Conservation (phyloP, 2,888 invertebrate genomes). For the Calameuta idolon region DNA sequence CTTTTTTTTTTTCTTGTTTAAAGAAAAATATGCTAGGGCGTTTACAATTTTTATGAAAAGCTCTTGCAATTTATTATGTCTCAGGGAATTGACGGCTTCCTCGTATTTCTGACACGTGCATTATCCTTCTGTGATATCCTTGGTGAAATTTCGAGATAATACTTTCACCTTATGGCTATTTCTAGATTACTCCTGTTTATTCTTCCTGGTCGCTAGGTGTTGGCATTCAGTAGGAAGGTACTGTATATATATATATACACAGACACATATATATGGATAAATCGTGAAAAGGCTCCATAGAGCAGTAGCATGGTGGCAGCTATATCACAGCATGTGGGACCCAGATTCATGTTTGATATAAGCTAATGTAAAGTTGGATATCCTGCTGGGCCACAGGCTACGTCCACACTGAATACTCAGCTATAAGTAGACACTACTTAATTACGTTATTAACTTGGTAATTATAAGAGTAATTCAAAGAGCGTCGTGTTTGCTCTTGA, state of each 20-base stretch:
- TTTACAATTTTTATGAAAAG: not conserved
- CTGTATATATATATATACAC: not conserved
- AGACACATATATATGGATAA: not conserved
- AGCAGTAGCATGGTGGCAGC: not conserved
- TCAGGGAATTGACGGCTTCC: not conserved
- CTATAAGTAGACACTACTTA: conserved; percentile 20
- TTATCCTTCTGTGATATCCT: not conserved
- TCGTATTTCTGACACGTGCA: not conserved
- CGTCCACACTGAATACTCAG: conserved; percentile 13
- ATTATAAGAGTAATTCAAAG: conserved; percentile 11
- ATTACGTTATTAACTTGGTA: conserved; percentile 21
- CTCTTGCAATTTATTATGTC: not conserved
- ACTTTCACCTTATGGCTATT: not conserved
- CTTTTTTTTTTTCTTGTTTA: not conserved
- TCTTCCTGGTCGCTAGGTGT: not conserved
- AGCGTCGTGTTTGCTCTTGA: not conserved
- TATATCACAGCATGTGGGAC: not conserved
- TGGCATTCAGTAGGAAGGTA: not conserved
- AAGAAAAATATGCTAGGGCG: not conserved
- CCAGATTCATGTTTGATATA: conserved; percentile 1
- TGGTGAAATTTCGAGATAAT: not conserved
- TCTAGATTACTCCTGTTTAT: not conserved
- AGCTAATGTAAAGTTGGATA: not conserved
- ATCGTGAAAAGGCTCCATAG: not conserved
- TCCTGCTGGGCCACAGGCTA: conserved; percentile 5